Evolutionary conservation across 2,888 invertebrate genomes (phyloP).

Genomic region (Altica lythri): DNA sequence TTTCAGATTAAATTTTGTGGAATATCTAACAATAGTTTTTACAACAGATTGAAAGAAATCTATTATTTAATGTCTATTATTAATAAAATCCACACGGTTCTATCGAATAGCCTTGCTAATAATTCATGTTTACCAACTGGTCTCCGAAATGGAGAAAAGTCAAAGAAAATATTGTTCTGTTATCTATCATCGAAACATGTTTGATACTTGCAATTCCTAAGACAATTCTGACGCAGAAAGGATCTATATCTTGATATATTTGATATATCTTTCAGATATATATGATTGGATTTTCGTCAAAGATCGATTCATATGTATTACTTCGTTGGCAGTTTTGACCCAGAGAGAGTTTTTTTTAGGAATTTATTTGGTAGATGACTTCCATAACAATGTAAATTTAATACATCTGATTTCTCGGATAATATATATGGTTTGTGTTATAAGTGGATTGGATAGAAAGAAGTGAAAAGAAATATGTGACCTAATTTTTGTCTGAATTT

Average conservation of each 20-base stretch:
- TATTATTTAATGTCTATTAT: not conserved
- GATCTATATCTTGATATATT: conserved; percentile 21
- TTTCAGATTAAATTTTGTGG: too few species aligned
- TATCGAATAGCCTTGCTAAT: too few species aligned
- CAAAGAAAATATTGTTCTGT: conserved; percentile 20
- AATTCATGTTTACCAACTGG: conserved; percentile 18
- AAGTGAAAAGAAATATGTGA: too few species aligned
- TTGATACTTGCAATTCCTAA: conserved; percentile 24
- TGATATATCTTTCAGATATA: conserved; percentile 23
- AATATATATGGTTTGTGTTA: too few species aligned
- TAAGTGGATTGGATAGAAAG: too few species aligned
- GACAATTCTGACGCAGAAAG: conserved; percentile 22
- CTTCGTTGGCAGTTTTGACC: not conserved
- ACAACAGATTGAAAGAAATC: too few species aligned
- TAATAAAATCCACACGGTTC: conserved; percentile 1
- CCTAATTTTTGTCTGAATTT: too few species aligned
- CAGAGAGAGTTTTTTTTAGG: not conserved
- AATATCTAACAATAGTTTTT: too few species aligned
- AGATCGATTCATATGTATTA: conserved; percentile 22
- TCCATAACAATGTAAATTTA: not conserved
- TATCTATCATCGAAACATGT: conserved; percentile 21
- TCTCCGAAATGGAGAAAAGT: conserved; percentile 4
- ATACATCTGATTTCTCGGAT: too few species aligned
- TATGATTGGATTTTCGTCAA: conserved; percentile 21
- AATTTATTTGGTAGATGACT: not conserved